Evolutionary conservation across 1,140 invertebrate genomes (phyloP), one percentile per base, ranked within the genome.

Genomic region (Zaprionus inermis): DNA sequence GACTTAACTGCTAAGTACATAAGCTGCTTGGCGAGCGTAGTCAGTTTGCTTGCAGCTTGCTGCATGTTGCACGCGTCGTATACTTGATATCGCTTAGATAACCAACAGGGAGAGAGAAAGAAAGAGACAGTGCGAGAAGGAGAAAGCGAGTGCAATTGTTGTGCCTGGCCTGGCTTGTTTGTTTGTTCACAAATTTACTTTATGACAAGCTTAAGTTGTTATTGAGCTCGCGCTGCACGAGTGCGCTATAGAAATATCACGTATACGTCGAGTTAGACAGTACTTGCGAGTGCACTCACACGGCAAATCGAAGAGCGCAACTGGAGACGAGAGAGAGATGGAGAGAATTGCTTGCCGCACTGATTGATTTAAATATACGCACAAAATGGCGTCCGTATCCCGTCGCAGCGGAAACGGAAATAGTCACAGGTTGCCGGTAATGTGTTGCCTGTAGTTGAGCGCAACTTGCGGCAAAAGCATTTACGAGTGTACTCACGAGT

Each of bases 201-300:
- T 49, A 49, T 49, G 44, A 49, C 44, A 49, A 49, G 44, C 44
- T 49, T 49, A 49, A 49, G 44, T 49, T 49, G 44, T 49, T 49
- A 49, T 49, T 49, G 44, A 49, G 18, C 16, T 16, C 38, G 36
- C 14, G 36, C 36, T 38, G 14, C 3, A 2, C 28, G 30, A 44
- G 7, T 44, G 38, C n/a, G 1, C n/a, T 44, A 16, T 16, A 49
- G n/a, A 49, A 49, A 49, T 49, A 49, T 22, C 44, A 49, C 44
- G 44, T 22, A 49, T 49, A 49, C 44, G 44, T 22, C 1, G 18
- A 22, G 44, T 12, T 49, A 22, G 16, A n/a, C 38, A 16, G n/a
- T n/a, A 44, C 38, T 44, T 44, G 38, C 9, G 3, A 44, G 16
- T 4, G 7, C 10, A 44, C n/a, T 2, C n/a, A 44, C 38, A 16